Evolutionary conservation across 2,888 invertebrate genomes (phyloP), one percentile per base, ranked within the genome.

Genomic region (Pandemis cinnamomeana): DNA sequence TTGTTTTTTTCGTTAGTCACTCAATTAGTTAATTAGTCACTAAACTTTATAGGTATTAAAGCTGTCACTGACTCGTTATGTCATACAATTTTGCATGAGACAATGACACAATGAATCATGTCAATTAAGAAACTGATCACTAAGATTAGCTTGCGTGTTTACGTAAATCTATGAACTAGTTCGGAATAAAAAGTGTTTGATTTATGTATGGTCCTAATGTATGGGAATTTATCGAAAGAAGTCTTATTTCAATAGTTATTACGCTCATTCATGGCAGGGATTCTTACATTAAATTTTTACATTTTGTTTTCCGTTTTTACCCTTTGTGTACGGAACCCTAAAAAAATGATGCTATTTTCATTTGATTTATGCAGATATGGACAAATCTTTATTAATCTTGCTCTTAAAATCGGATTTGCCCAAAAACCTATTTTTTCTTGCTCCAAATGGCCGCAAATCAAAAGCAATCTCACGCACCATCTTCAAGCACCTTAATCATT

Each of bases 21-120:
- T 46, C 10, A 11, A 4, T 46, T 46, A 20, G 20, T 20, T 20
- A 10, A 46, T 46, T 46, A 46, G 10, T 4, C 5, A 11, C n/a
- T n/a, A n/a, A n/a, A n/a, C 46, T 2, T 46, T 46, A 11, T 46
- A 46, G 10, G 46, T 11, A 11, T 58, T 27, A 58, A 27, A 36
- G 48, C 55, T 55, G 48, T 13, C 48, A 64, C 36, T 48, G 11
- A 15, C 36, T 67, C 36, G 53, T 70, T 64, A 66, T 66, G 55
- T 73, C 48, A 70, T 73, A 48, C 66, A 66, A 1, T 11, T 63
- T 72, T 46, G 62, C 27, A 60, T 46, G 20, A 36, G 53, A 73
- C 73, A 70, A 73, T 73, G 69, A 66, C 64, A 27, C 44, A 64
- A 66, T 73, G 64, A 51, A 27, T 73, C 73, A 73, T 66, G 73